These are phyloP conservation scores for Phainopepla nitens DNA, from an alignment of 2,113 vertebrate genomes.

Conservation along the genomic window DNA sequence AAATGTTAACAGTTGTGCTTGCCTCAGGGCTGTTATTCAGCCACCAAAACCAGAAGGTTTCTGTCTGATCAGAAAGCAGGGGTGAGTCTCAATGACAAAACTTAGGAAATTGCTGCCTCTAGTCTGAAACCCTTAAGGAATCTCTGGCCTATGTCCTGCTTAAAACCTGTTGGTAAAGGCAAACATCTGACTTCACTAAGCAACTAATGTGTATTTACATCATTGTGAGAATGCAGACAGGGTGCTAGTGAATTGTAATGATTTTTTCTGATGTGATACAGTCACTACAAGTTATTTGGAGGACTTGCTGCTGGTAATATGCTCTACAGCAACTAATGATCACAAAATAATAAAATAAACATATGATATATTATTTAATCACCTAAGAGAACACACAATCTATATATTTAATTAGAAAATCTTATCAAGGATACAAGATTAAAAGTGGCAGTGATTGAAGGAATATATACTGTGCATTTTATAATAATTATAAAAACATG, in stretches of 20 bases:
- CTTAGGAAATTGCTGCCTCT: neutral
- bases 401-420: neutral
- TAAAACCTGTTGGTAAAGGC: neutral
- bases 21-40: constrained; percentile 39
- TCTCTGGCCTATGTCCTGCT: neutral
- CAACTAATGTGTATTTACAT: neutral
- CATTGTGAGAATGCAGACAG: neutral
- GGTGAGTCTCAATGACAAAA: neutral
- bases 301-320: neutral
- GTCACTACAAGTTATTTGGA: neutral
- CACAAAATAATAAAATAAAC: neutral
- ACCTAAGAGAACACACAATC: neutral
- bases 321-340: neutral
- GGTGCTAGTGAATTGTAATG: neutral
- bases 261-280: neutral
- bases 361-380: neutral
- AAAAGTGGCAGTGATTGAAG: neutral
- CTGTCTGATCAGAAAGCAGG: neutral
- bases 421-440: neutral
- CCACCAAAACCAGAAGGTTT: constrained; percentile 10
- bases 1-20: constrained; percentile 42
- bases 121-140: neutral
- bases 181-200: neutral
- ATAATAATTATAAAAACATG: neutral
- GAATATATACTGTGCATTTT: neutral